Evolutionary conservation across 2,113 vertebrate genomes (phyloP), one percentile per base, ranked within the genome.

Genomic region (Toxotes chatareus): DNA sequence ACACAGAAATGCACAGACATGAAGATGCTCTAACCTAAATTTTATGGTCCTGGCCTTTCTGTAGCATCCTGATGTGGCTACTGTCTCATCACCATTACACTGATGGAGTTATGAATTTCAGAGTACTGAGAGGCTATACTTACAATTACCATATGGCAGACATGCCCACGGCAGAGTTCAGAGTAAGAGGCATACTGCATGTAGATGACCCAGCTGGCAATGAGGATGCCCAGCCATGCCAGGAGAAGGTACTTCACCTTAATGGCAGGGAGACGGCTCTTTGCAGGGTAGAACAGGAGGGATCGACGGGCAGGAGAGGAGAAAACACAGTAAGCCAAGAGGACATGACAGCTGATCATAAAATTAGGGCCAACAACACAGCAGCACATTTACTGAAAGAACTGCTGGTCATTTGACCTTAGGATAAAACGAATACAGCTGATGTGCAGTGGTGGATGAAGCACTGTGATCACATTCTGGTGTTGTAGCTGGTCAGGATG

Each of bases 171-270:
- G 92, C 98, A 99, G 73, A 99, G 96, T 73, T 99, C 98, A 0
- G 96, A 95, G 87, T 99, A 98, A 38, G 97, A 97, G 0, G 97
- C 95, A 66, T 99, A 99, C 82, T 97, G 97, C 94, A 97, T 95
- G 88, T 99, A 99, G 23, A 96, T 86, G 85, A 97, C 93, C 98
- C 98, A 99, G 95, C 98, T 97, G 94, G 96, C 94, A 81, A 96
- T 95, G 34, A 98, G 95, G 89, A 99, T 86, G 73, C 96, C 96
- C 93, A 99, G 95, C 98, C 98, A 99, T 44, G 95, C 94, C 92
- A 99, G 94, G 86, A 98, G 95, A 65, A 97, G 95, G 68, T 97
- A 99, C 83, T 97, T 98, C 93, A 98, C 96, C 93, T 98, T 97
- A 81, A 99, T 94, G 51, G 97, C 97, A 0, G 97, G 97, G 47